Evolutionary conservation across 2,888 invertebrate genomes (phyloP).

Genomic region (Caenorhabditis uteleia): DNA sequence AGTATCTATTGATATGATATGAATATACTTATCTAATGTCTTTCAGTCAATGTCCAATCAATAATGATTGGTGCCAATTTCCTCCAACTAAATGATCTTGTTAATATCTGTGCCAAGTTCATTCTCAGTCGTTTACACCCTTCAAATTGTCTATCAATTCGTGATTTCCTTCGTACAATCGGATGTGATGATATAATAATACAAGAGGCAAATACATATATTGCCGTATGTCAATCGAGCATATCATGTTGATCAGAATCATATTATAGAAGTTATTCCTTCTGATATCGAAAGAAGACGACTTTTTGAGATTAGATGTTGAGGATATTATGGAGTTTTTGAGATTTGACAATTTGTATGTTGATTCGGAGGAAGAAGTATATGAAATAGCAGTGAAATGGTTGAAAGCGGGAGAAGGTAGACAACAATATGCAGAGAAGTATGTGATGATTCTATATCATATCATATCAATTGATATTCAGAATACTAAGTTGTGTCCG

Average conservation of each 20-base stretch:
- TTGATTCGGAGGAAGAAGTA: slow-evolving; percentile 80
- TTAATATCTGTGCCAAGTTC: slow-evolving; percentile 84
- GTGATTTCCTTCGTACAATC: slow-evolving; percentile 40
- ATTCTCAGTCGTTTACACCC: slow-evolving; percentile 74
- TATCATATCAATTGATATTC: slow-evolving; percentile 3
- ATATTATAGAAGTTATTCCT: slow-evolving; percentile 80
- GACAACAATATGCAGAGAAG: slow-evolving; percentile 71
- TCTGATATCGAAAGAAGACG: slow-evolving; percentile 80
- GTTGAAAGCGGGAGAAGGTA: slow-evolving; percentile 78
- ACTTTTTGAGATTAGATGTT: slow-evolving; percentile 75
- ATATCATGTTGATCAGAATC: slow-evolving; percentile 2
- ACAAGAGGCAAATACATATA: slow-evolving; percentile 6
- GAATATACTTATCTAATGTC: neutral
- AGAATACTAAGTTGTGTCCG: slow-evolving; percentile 79
- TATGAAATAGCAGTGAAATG: slow-evolving; percentile 85
- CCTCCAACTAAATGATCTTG: slow-evolving; percentile 73
- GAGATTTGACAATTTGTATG: slow-evolving; percentile 80
- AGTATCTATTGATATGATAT: slow-evolving; percentile 8
- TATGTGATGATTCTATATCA: slow-evolving; percentile 7
- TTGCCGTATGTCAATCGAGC: slow-evolving; percentile 11
- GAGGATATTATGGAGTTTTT: slow-evolving; percentile 74
- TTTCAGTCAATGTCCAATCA: slow-evolving; percentile 79
- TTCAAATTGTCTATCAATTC: slow-evolving; percentile 44
- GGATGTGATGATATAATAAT: slow-evolving; percentile 16
- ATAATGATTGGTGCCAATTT: slow-evolving; percentile 81